Percentiles rank a stretch among this genome's conserved stretches.
Evolutionary conservation across 2,113 vertebrate genomes (phyloP).

Genomic region (Paracanthobrama guichenoti): DNA sequence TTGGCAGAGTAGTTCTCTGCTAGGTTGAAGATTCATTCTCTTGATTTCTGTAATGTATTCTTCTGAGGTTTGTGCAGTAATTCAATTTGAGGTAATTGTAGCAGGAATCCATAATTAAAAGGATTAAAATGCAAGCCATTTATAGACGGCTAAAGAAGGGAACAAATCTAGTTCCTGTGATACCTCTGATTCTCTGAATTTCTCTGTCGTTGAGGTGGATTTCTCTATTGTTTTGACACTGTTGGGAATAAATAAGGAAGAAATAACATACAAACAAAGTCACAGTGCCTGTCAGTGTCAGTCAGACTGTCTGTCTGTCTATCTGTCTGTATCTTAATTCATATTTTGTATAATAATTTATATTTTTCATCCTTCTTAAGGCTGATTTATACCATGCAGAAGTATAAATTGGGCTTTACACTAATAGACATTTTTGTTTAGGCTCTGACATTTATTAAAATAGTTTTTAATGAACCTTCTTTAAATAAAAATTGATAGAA

Average conservation of each 20-base stretch:
- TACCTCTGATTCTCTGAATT: slow-evolving; percentile 57
- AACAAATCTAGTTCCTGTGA: slow-evolving; percentile 56
- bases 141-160: slow-evolving; percentile 73
- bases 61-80: slow-evolving; percentile 81
- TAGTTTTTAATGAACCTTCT: too few relatives aligned
- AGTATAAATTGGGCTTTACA: too few relatives aligned
- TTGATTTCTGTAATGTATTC: slow-evolving; percentile 72
- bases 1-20: slow-evolving; percentile 66
- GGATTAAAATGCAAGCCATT: slow-evolving; percentile 78
- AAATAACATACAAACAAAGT: slow-evolving; percentile 6
- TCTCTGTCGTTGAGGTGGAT: not conserved
- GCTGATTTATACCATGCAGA: too few relatives aligned
- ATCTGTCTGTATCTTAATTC: too few relatives aligned
- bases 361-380: too few relatives aligned
- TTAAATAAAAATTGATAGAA: too few relatives aligned
- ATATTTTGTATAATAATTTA: too few relatives aligned
- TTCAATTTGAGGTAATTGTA: slow-evolving; percentile 83
- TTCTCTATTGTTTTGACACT: not conserved
- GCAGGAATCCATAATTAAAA: slow-evolving; percentile 77
- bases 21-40: slow-evolving; percentile 57
- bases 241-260: not conserved
- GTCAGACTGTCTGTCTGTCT: too few relatives aligned
- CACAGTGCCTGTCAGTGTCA: not conserved
- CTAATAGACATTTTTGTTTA: too few relatives aligned
- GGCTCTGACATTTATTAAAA: too few relatives aligned